Evolutionary conservation across 2,888 invertebrate species (phyloP), one percentile per base, ranked within the genome.

Genomic region (Lydus trimaculatus): DNA sequence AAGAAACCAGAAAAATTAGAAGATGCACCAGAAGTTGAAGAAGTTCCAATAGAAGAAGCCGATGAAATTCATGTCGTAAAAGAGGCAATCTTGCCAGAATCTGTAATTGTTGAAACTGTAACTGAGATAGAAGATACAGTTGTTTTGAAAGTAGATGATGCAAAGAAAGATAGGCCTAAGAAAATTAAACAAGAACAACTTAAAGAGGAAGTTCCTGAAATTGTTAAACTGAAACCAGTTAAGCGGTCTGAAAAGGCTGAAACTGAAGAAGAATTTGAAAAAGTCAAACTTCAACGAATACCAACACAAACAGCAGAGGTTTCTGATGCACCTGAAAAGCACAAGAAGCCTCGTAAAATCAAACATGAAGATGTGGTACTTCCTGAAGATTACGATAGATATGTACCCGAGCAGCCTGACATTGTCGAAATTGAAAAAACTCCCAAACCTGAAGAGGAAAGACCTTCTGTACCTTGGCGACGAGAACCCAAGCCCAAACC

Each of bases 81-180:
- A 68, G 73, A 74, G 43, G 81, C 83, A 17, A 17, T 28, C 0
- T 67, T 65, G 67, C 76, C 79, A 9, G 81, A 81, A 64, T 78
- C 81, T 69, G 78, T 88, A 20, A 83, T 87, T 56, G 88, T 90
- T 72, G 89, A 91, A 83, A 87, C 88, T 25, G 80, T 89, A 31
- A 87, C 87, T 5, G 86, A 88, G 70, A 86, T 88, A 67, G 89
- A 91, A 82, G 90, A 90, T 67, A 88, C 87, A 9, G 86, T 89
- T 0, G 84, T 88, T 52, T 81, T 90, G 65, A 89, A 88, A 78
- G 83, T 88, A 13, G 84, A 83, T 58, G 83, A 80, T 63, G 48
- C 17, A 8, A 74, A 80, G 20, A 79, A 83, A 66, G 81, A 82
- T 23, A 81, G 83, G 70, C 73, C 72, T 75, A 78, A 71, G 28